Evolutionary conservation across 2,113 vertebrate species (phyloP).

Genomic region (Antigone vipio): DNA sequence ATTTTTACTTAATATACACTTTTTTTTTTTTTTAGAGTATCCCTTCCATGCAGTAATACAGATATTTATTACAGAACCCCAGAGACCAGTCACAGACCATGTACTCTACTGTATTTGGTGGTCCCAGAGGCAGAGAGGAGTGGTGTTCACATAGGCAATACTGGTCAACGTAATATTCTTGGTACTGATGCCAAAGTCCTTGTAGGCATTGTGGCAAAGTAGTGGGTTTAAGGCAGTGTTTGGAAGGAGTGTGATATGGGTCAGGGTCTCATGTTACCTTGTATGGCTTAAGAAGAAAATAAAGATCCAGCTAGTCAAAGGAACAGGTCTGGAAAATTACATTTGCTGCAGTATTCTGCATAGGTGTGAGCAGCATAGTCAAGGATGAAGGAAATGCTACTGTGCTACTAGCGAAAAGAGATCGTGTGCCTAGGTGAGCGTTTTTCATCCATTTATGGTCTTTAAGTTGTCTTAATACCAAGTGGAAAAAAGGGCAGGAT

Average conservation of each 20-base stretch:
- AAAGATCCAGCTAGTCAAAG: not conserved
- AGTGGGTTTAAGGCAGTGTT: not conserved
- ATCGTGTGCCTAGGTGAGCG: not conserved
- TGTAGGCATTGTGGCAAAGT: not conserved
- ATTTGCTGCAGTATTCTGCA: not conserved
- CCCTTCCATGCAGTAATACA: not conserved
- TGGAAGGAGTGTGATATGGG: not conserved
- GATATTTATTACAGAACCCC: not conserved
- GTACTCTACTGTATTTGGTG: not conserved
- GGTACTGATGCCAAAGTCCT: not conserved
- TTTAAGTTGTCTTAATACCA: not conserved
- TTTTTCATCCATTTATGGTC: not conserved
- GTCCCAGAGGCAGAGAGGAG: not conserved
- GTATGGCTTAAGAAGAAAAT: not conserved
- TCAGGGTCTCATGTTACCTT: fast-evolving
- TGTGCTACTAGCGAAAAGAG: not conserved
- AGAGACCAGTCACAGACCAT: not conserved
- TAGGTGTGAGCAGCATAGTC: not conserved
- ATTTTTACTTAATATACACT: not conserved
- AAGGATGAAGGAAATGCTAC: not conserved
- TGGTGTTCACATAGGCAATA: not conserved
- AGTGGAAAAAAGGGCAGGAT: not conserved
- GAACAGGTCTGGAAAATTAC: not conserved
- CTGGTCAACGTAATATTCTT: not conserved
- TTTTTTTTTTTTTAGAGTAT: not conserved